phyloP scores from a whole-genome alignment of 2,888 invertebrate genomes.

The Antheraea assamensis region DNA sequence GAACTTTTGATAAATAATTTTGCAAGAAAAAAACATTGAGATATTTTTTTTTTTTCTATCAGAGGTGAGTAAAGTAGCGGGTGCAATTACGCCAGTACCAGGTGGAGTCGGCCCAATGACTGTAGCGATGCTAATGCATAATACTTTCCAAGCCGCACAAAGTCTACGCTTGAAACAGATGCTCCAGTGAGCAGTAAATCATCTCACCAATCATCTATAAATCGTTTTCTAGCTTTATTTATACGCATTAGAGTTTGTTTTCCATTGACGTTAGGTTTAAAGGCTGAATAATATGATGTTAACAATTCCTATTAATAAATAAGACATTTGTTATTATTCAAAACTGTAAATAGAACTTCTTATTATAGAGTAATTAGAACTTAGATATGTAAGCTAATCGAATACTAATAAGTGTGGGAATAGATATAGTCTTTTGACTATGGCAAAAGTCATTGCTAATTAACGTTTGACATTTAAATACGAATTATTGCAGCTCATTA shows the following conservation, averaged over 20 bases:
- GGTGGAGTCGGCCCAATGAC: slow-evolving; percentile 97
- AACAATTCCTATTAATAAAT: neutral
- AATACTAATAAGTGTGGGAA: too few species aligned
- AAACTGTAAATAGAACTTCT: neutral
- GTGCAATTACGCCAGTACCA: slow-evolving; percentile 94
- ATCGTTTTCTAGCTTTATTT: neutral
- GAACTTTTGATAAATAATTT: too few species aligned
- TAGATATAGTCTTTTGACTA: neutral
- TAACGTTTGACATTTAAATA: neutral
- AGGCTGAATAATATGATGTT: slow-evolving; percentile 1
- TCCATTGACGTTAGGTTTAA: slow-evolving; percentile 2
- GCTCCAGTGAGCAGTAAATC: slow-evolving; percentile 5
- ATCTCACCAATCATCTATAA: neutral
- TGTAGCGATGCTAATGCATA: slow-evolving; percentile 95
- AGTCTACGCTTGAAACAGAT: slow-evolving; percentile 33
- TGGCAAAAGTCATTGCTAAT: neutral
- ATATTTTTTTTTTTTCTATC: slow-evolving; percentile 33
- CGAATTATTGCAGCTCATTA: neutral
- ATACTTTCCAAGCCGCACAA: slow-evolving; percentile 90
- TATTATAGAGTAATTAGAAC: too few species aligned
- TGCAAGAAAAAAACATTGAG: too few species aligned
- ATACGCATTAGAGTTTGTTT: neutral
- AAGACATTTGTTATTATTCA: neutral
- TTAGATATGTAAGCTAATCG: too few species aligned
- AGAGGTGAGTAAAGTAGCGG: slow-evolving; percentile 90